These are phyloP conservation scores for Rallus limicola DNA, from an alignment of 2,113 vertebrate genomes.

Conservation along the genomic window DNA sequence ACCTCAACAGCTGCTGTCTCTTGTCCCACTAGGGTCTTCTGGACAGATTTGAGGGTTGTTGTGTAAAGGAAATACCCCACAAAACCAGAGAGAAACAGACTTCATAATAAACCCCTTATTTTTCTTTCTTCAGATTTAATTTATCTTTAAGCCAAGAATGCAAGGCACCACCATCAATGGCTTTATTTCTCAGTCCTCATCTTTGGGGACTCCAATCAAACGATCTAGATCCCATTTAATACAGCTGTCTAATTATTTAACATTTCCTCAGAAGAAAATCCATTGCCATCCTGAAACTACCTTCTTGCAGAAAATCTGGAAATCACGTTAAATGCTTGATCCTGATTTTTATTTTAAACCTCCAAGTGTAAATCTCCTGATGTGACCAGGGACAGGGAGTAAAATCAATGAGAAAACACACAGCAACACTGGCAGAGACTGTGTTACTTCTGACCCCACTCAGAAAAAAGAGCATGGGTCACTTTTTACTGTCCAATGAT, in stretches of 20 bases:
- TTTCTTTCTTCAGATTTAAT: background rate
- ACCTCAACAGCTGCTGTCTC: background rate
- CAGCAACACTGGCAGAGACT: accelerated
- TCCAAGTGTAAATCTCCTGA: background rate
- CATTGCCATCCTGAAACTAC: background rate
- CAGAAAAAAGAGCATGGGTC: background rate
- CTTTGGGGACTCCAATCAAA: background rate
- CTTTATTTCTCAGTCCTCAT: background rate
- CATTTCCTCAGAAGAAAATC: background rate
- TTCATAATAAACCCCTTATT: background rate
- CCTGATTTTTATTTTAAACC: background rate
- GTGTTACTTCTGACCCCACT: background rate
- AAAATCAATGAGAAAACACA: background rate
- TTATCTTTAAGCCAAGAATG: background rate
- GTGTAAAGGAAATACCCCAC: background rate
- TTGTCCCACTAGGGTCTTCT: background rate
- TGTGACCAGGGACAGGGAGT: background rate
- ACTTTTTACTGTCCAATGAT: background rate
- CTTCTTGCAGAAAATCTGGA: background rate
- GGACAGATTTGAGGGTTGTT: background rate
- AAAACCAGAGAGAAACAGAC: background rate
- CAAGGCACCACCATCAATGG: background rate
- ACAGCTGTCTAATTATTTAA: background rate
- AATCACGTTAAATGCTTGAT: background rate
- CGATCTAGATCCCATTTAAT: background rate